Base-by-base conservation (phyloP, 1,140 invertebrate genomes). In the Drosophila parabipectinata region DNA sequence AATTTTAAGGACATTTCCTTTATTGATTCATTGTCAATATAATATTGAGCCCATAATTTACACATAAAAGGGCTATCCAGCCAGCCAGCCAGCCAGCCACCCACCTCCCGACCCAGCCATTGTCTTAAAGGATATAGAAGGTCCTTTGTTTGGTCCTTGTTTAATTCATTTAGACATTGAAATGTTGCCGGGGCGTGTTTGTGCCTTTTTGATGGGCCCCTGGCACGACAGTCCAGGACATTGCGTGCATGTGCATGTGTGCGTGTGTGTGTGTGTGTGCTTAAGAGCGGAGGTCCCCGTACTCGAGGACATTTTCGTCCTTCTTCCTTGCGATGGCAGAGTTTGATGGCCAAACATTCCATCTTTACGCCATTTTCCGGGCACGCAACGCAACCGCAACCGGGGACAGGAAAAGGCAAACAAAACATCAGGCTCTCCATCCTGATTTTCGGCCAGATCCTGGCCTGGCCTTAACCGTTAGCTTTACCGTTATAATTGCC, bases 1-100 rank as follows among this genome's bases (percentile, higher is more conserved):
- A 90, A 90, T 90, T 90, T 90, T 78, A 80, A 88, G 80, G 79
- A 77, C 79, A 90, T 90, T 90, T 90, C 88, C 88, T 84, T 83
- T 90, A 90, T 83, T 87, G 87, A 90, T 84, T 80, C 82, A 89
- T 83, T 90, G 88, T 90, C 88, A 90, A 88, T 90, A 90, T 90
- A 76, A 88, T 87, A 88, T 88, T 83, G 83, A 77, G 77, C 59
- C 83, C 83, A 88, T 88, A 88, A 88, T 88, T 88, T 88, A 88
- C 83, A 88, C 84, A 88, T 83, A 83, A 88, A 88, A 88, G 83
- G 83, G 71, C 72, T 83, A 55, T 51, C 58, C 47, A 18, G 34
- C 28, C 18, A 18, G 18, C 18, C 18, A 18, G 18, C 18, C 18
- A 18, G 1, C 18, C 18, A 18, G 18, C 18, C 18, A 18, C 51